phyloP scores from a whole-genome alignment of 2,888 invertebrate species.

The Leptothorax acervorum region DNA sequence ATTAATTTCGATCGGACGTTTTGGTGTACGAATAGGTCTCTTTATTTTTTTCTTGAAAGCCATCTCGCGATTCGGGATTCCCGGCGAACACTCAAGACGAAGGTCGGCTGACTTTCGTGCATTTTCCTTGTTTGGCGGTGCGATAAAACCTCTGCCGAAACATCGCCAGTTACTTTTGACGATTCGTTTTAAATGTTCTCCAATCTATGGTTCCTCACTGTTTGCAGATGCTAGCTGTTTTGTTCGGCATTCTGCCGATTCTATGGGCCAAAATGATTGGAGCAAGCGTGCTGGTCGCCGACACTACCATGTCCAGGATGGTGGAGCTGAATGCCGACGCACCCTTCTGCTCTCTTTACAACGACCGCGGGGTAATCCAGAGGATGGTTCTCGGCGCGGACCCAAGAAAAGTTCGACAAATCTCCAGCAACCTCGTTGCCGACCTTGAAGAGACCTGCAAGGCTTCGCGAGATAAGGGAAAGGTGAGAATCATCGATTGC shows the following conservation, averaged over 20 bases:
- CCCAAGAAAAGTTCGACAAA: slow-evolving; percentile 87
- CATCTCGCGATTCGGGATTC: not conserved
- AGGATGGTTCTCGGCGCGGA: slow-evolving; percentile 88
- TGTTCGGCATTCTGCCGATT: slow-evolving; percentile 61
- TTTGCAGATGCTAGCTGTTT: slow-evolving; percentile 74
- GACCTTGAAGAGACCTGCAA: slow-evolving; percentile 88
- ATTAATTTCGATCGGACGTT: not conserved
- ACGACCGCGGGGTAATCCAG: slow-evolving; percentile 88
- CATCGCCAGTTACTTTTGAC: slow-evolving; percentile 55
- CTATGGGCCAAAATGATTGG: slow-evolving; percentile 58
- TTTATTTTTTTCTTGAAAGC: slow-evolving; percentile 5
- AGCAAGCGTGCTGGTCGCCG: slow-evolving; percentile 87
- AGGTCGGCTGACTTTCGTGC: slow-evolving; percentile 62
- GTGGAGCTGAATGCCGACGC: slow-evolving; percentile 88
- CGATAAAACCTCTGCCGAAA: slow-evolving; percentile 60
- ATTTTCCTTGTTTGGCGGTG: slow-evolving; percentile 59
- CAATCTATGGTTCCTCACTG: not conserved
- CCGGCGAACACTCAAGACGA: slow-evolving; percentile 9
- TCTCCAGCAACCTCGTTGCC: slow-evolving; percentile 88
- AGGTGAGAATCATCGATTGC: slow-evolving; percentile 72
- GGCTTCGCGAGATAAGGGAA: slow-evolving; percentile 80
- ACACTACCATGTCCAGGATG: slow-evolving; percentile 89
- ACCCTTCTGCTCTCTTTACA: slow-evolving; percentile 88
- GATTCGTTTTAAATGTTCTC: not conserved
- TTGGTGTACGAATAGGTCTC: not conserved